Conservation (phyloP, 2,113 vertebrate genomes). For the Cygnus atratus region DNA sequence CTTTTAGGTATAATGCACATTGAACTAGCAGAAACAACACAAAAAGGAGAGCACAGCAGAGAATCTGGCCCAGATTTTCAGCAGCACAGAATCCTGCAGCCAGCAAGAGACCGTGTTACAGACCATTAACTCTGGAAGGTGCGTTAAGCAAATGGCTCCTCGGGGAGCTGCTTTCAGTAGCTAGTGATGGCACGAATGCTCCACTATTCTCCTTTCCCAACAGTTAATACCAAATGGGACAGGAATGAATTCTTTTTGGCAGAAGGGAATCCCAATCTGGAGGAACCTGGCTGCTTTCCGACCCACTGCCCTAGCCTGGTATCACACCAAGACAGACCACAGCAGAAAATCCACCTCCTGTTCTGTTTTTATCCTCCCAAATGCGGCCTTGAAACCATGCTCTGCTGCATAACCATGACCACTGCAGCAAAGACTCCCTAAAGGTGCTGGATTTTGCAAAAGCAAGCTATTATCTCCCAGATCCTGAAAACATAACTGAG, state of each 20-base stretch:
- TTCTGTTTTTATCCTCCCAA: background rate
- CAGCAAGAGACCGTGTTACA: background rate
- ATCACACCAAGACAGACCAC: background rate
- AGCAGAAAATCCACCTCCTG: background rate
- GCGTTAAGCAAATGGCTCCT: background rate
- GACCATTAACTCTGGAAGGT: background rate
- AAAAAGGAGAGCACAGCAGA: background rate
- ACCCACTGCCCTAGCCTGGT: background rate
- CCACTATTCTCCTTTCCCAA: background rate
- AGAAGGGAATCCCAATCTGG: background rate
- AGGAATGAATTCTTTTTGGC: background rate
- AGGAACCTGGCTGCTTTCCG: background rate
- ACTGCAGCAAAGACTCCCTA: background rate
- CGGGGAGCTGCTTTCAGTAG: background rate
- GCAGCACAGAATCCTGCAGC: background rate
- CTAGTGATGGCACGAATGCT: background rate
- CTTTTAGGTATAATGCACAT: background rate
- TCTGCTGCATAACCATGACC: background rate
- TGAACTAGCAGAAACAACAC: background rate
- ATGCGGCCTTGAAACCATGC: accelerated
- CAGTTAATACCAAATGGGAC: background rate
- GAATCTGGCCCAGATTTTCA: background rate
- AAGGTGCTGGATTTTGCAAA: background rate
- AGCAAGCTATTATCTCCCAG: background rate
- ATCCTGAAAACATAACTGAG: background rate